phyloP scores from a whole-genome alignment of 2,888 invertebrate genomes.

The Tiphia femorata region DNA sequence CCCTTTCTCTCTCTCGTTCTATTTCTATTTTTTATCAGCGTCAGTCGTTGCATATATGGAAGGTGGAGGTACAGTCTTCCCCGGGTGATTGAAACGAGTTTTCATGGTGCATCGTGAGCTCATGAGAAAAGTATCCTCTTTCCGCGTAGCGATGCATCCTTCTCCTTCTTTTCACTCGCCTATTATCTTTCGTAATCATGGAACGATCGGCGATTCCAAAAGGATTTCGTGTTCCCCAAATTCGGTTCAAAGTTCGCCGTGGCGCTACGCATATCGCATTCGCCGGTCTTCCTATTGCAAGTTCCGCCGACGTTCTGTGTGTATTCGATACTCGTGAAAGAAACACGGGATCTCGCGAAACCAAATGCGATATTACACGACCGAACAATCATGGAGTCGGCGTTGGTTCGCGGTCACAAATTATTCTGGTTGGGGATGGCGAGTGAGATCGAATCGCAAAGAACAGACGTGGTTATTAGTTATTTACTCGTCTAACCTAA shows the following conservation, averaged over 20 bases:
- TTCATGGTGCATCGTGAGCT: constrained; percentile 38
- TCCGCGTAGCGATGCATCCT: not conserved
- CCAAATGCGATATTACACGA: constrained; percentile 30
- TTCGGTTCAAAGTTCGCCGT: too few relatives aligned
- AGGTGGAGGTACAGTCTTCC: constrained; percentile 53
- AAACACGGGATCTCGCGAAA: constrained; percentile 16
- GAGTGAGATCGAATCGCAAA: constrained; percentile 37
- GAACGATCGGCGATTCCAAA: constrained; percentile 48
- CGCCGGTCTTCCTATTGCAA: too few relatives aligned
- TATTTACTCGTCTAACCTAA: constrained; percentile 21
- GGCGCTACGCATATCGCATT: too few relatives aligned
- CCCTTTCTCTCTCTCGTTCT: constrained; percentile 5
- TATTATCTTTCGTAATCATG: constrained; percentile 12
- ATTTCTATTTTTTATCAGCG: constrained; percentile 5
- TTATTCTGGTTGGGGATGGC: constrained; percentile 21
- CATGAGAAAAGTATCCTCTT: constrained; percentile 45
- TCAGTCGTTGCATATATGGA: constrained; percentile 58
- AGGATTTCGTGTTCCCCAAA: too few relatives aligned
- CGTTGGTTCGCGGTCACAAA: constrained; percentile 21
- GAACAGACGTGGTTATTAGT: constrained; percentile 29
- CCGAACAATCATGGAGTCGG: too few relatives aligned
- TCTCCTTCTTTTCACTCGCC: constrained; percentile 8
- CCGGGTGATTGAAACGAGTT: constrained; percentile 49
- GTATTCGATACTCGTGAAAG: constrained; percentile 42
- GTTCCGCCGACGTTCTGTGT: not conserved